Conservation (phyloP, 2,113 vertebrate genomes). For the Origma solitaria region DNA sequence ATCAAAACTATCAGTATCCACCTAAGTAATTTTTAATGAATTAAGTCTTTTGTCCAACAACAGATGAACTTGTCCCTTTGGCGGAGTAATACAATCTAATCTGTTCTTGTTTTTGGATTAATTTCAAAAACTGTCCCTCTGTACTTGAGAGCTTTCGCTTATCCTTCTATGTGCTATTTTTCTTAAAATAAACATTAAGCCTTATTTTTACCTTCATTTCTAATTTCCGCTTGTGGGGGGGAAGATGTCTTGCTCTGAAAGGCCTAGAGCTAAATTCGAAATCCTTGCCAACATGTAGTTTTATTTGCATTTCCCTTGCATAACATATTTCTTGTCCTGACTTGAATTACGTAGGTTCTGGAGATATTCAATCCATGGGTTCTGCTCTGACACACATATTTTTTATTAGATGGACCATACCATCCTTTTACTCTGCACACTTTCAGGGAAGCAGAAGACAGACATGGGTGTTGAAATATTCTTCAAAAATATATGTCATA, state of each 20-base stretch:
- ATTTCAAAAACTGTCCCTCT: slow-evolving; percentile 44
- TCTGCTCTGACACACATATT: neutral
- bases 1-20: slow-evolving; percentile 19
- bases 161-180: slow-evolving; percentile 13
- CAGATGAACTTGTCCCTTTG: slow-evolving; percentile 47
- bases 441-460: neutral
- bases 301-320: slow-evolving; percentile 25
- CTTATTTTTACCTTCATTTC: slow-evolving; percentile 3
- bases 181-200: slow-evolving; percentile 40
- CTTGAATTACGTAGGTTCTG: neutral
- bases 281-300: slow-evolving; percentile 13
- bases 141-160: slow-evolving; percentile 31
- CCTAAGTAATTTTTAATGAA: slow-evolving; percentile 63
- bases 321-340: slow-evolving; percentile 17
- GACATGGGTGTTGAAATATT: neutral
- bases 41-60: slow-evolving; percentile 44
- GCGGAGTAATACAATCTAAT: slow-evolving; percentile 26
- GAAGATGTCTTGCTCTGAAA: slow-evolving; percentile 21
- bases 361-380: neutral
- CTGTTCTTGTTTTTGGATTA: slow-evolving; percentile 52
- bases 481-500: neutral
- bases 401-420: neutral
- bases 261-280: neutral
- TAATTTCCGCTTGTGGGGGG: neutral
- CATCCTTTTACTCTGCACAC: neutral